Conservation (phyloP, 1,140 invertebrate genomes). For the Homarus americanus region DNA sequence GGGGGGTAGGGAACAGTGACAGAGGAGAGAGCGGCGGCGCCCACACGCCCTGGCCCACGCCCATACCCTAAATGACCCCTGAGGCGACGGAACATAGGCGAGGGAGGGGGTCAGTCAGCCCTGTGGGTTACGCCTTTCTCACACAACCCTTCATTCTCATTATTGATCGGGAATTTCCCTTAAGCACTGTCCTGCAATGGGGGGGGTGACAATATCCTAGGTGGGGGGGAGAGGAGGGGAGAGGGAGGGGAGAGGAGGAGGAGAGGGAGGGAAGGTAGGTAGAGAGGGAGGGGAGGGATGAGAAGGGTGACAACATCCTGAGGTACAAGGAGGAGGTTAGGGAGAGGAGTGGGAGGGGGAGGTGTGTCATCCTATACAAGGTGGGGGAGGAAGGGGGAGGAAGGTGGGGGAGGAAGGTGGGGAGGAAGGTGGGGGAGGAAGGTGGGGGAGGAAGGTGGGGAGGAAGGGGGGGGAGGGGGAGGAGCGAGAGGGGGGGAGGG, state of each 20-base stretch:
- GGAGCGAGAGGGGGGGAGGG: no score
- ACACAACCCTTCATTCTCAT: conserved; percentile 40
- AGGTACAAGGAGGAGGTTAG: no score
- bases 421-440: neutral
- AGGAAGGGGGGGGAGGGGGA: no score
- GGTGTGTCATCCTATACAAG: neutral
- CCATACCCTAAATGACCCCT: neutral
- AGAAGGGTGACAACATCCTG: no score
- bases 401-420: neutral
- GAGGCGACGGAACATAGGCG: neutral
- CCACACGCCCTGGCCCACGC: neutral
- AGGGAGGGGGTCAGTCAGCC: conserved; percentile 4
- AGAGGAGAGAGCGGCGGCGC: no score
- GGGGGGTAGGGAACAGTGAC: neutral
- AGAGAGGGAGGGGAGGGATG: no score
- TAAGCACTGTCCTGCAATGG: conserved; percentile 25
- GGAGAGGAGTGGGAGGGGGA: neutral
- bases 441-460: neutral
- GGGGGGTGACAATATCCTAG: no score
- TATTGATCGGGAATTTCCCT: conserved; percentile 38
- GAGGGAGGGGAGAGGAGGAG: neutral
- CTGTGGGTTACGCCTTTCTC: neutral
- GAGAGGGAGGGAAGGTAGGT: no score
- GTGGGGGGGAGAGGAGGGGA: neutral
- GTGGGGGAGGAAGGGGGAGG: no score